Base-by-base conservation (phyloP, 2,113 vertebrate genomes). In the Sprattus sprattus region DNA sequence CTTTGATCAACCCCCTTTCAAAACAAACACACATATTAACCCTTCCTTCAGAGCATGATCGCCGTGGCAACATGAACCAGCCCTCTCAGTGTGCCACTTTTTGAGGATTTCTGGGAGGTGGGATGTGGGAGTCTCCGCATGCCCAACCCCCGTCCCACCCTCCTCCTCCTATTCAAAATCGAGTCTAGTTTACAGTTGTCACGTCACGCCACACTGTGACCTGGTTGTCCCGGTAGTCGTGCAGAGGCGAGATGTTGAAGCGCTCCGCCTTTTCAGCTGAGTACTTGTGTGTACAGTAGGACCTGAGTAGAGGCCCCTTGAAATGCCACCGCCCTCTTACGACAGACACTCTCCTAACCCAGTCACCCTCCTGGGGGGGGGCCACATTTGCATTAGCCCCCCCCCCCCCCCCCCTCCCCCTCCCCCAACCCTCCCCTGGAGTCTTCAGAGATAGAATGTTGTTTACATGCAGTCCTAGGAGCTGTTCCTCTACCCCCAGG, bases 391-490 rank as follows among this genome's bases (percentile, higher is more conserved):
- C 39, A 39, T 39, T 39, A 1, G 39, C 39, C 39, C 39, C 39
- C 3, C 46, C 46, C 46, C 46, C 46, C 46, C 46, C 46, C 46
- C 13, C 16, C 2, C 11, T 18, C 16, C 15, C 18, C 18, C 3
- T 7, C 9, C 52, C 18, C 4, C 15, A 20, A 4, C 18, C 18
- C 20, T 1, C 54, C 54, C 18, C 54, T 0, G 22, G 18, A 60
- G 54, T 71, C 64, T 71, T 71, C 28, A 28, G 64, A 71, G 71
- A 71, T 28, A 44, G 71, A 78, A 78, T 32, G 25, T 39, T 78
- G 71, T 78, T 78, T 78, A 78, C 71, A 78, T 32, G 28, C 15
- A 32, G 71, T 13, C 71, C 71, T 78, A 39, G 28, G 71, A 78
- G 71, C 11, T 5, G 10, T 16, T 39, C 39, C 39, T 39, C 39